phyloP scores from a whole-genome alignment of 2,797 vertebrate genomes.

The Prionace glauca region DNA sequence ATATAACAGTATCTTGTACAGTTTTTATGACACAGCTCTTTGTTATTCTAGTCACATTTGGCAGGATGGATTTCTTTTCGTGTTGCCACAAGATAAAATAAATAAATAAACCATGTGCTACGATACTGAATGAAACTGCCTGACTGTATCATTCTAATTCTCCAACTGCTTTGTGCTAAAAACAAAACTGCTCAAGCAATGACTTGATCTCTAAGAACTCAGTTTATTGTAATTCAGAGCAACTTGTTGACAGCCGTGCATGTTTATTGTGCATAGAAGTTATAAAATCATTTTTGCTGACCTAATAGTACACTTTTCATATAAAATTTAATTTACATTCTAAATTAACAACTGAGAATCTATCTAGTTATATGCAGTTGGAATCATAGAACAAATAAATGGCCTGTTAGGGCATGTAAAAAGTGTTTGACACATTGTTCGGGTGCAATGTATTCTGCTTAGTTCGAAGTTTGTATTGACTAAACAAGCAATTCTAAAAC shows the following conservation, averaged over 20 bases:
- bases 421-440: background rate
- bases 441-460: background rate
- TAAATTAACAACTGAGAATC: background rate
- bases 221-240: constrained; percentile 16
- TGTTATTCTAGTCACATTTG: background rate
- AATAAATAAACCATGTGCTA: constrained; percentile 20
- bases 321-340: background rate
- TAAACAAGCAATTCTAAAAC: background rate
- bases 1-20: background rate
- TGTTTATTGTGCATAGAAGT: background rate
- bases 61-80: background rate
- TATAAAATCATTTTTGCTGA: background rate
- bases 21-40: background rate
- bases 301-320: background rate
- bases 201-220: background rate
- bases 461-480: background rate
- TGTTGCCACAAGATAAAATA: constrained; percentile 17
- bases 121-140: background rate
- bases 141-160: background rate
- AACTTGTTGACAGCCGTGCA: background rate
- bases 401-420: background rate
- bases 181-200: constrained; percentile 12
- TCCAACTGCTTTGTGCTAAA: constrained; percentile 24
- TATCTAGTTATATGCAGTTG: background rate
- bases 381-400: background rate